Percentiles rank a stretch among this genome's conserved stretches.
Conservation (phyloP, 2,888 invertebrate species). For the Polydrusus tereticollis region DNA sequence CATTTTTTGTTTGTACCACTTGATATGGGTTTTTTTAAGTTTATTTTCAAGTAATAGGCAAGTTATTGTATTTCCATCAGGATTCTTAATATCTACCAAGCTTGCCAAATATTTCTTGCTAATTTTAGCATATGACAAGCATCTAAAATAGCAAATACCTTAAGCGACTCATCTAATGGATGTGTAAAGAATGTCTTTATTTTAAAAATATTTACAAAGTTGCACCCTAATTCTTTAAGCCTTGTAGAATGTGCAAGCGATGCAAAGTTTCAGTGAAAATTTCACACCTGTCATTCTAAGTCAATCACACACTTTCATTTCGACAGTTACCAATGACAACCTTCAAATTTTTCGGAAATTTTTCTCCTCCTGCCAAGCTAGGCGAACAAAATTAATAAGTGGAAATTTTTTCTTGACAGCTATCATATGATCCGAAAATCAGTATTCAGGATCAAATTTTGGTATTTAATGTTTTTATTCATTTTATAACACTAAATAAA, state of each 20-base stretch:
- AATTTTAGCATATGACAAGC: constrained; percentile 27
- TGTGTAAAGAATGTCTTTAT: constrained; percentile 18
- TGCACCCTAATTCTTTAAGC: constrained; percentile 29
- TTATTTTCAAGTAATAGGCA: constrained; percentile 34
- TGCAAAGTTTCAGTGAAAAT: no score
- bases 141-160: constrained; percentile 16
- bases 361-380: no score
- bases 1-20: constrained; percentile 40
- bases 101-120: constrained; percentile 12
- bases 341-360: no score
- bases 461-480: no score
- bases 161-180: constrained; percentile 5
- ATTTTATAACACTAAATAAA: no score
- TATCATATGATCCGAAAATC: no score
- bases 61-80: not conserved
- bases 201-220: constrained; percentile 21
- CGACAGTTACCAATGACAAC: no score
- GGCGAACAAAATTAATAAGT: no score
- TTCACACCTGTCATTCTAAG: no score
- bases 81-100: not conserved
- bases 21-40: constrained; percentile 34
- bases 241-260: constrained; percentile 44
- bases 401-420: no score
- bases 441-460: no score
- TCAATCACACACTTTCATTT: no score